Conservation (phyloP, 2,113 vertebrate species). For the Lutjanus erythropterus region DNA sequence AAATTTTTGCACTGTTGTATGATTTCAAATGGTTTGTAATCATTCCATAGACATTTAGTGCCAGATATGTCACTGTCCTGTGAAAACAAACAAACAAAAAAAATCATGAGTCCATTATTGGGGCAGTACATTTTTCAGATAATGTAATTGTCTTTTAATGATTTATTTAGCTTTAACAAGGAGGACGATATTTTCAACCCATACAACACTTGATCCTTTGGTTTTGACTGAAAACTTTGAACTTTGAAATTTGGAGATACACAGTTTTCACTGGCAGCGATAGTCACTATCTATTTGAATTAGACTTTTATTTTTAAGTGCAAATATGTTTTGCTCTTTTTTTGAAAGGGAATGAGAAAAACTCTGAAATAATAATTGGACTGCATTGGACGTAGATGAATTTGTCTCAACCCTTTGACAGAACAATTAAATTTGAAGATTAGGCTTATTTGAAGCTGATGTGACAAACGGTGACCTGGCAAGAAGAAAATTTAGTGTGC, state of each 20-base stretch:
- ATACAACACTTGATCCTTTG: not conserved
- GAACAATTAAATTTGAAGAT: not conserved
- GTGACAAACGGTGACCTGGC: not conserved
- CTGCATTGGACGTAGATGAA: not conserved
- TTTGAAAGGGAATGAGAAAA: not conserved
- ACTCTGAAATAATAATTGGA: too few species aligned
- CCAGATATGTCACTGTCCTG: not conserved
- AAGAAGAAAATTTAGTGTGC: not conserved
- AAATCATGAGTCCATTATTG: too few species aligned
- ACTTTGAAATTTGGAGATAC: not conserved
- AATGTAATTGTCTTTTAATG: not conserved
- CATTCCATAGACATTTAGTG: not conserved
- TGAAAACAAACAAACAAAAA: not conserved
- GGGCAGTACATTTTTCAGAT: not conserved
- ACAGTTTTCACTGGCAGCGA: not conserved
- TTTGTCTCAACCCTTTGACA: not conserved
- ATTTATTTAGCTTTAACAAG: not conserved
- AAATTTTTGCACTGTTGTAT: not conserved
- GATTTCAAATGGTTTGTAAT: not conserved
- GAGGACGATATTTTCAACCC: not conserved
- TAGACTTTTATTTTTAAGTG: not conserved
- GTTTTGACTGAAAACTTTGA: not conserved
- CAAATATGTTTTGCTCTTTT: not conserved
- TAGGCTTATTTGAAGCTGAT: not conserved
- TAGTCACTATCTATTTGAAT: not conserved